Conservation (phyloP, 2,113 vertebrate genomes). For the Arothron firmamentum region DNA sequence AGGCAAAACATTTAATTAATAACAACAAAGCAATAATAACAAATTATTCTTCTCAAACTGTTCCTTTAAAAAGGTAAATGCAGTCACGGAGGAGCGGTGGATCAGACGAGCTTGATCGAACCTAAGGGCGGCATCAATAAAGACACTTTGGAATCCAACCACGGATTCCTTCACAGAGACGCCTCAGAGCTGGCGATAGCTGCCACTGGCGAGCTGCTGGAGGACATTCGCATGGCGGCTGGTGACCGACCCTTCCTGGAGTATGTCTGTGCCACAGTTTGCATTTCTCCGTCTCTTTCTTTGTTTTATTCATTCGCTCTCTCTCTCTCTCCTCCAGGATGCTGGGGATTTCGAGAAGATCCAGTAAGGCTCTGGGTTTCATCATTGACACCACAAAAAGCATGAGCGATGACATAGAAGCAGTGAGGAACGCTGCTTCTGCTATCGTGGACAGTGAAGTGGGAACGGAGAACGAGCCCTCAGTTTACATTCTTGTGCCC, state of each 20-base stretch:
- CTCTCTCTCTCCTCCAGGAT: constrained; percentile 40
- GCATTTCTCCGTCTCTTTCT: not conserved
- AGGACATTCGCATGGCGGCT: constrained; percentile 47
- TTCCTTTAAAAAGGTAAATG: constrained; percentile 62
- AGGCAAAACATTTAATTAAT: too few species aligned
- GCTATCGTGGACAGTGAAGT: constrained; percentile 43
- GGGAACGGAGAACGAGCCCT: constrained; percentile 45
- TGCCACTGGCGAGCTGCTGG: constrained; percentile 60
- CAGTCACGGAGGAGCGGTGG: constrained; percentile 55
- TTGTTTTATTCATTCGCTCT: not conserved
- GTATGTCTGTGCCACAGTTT: constrained; percentile 19
- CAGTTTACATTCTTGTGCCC: constrained; percentile 60
- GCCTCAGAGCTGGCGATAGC: constrained; percentile 55
- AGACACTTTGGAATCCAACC: constrained; percentile 34
- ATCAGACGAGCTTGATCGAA: constrained; percentile 28
- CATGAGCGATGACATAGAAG: constrained; percentile 58
- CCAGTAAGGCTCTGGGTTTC: constrained; percentile 59
- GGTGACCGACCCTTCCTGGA: constrained; percentile 58
- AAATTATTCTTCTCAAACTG: not conserved
- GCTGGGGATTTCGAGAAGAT: constrained; percentile 57
- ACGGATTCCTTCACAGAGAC: constrained; percentile 49
- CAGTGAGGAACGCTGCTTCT: constrained; percentile 33
- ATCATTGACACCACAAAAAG: constrained; percentile 66
- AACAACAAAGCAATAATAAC: too few species aligned
- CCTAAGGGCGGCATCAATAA: constrained; percentile 71